Conservation (phyloP, 2,113 vertebrate genomes). For the Onychostruthus taczanowskii region DNA sequence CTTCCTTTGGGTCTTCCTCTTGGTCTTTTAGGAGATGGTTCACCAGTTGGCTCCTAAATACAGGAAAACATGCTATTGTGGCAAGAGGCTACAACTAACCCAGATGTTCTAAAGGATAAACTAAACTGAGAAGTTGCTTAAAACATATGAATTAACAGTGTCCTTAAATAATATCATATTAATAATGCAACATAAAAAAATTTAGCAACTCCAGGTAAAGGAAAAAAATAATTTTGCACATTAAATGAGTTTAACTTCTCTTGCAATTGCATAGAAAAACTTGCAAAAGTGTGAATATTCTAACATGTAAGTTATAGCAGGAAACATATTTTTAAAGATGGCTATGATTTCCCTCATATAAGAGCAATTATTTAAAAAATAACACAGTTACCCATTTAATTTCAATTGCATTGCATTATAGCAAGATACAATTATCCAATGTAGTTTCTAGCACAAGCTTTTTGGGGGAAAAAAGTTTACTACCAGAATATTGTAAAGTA, state of each 20-base stretch:
- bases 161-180: constrained; percentile 5
- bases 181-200: constrained; percentile 20
- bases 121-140: not conserved
- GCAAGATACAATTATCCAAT: not conserved
- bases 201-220: not conserved
- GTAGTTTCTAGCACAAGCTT: not conserved
- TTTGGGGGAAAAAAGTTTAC: not conserved
- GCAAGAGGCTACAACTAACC: constrained; percentile 44
- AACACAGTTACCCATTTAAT: not conserved
- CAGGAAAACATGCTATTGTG: constrained; percentile 71
- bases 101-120: constrained; percentile 23
- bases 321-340: constrained; percentile 15
- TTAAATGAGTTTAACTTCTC: constrained; percentile 12
- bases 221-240: not conserved
- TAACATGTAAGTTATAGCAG: not conserved
- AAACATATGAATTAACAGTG: constrained; percentile 21
- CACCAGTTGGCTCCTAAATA: constrained; percentile 88
- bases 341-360: not conserved
- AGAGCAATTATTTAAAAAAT: not conserved
- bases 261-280: not conserved
- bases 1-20: constrained; percentile 96
- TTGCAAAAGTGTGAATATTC: not conserved
- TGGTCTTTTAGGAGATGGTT: constrained; percentile 95
- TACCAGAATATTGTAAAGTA: not conserved
- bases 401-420: constrained; percentile 18